Evolutionary conservation across 2,797 vertebrate species (phyloP).

Genomic region (Lepilemur ruficaudatus): DNA sequence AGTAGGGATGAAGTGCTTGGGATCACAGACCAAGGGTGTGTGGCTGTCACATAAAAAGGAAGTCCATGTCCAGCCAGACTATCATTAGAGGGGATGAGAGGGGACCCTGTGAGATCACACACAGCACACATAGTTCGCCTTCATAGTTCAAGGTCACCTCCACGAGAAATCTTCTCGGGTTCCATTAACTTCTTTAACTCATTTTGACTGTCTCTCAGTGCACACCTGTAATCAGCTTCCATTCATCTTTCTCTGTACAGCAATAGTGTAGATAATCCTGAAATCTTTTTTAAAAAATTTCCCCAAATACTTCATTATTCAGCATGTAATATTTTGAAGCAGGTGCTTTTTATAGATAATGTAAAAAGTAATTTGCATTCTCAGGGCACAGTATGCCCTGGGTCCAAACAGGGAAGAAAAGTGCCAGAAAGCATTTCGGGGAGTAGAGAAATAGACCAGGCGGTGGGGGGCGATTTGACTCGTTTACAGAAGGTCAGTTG

Average conservation of each 20-base stretch:
- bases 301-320: slow-evolving; percentile 42
- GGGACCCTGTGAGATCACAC: neutral
- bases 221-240: neutral
- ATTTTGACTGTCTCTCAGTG: neutral
- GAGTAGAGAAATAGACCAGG: neutral
- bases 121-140: neutral
- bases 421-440: neutral
- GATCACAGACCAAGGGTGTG: neutral
- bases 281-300: neutral
- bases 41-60: neutral
- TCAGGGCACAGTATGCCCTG: neutral
- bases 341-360: slow-evolving; percentile 42
- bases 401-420: neutral
- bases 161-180: neutral
- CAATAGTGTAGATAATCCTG: slow-evolving; percentile 34
- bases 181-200: neutral
- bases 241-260: slow-evolving; percentile 13
- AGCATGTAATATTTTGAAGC: slow-evolving; percentile 29
- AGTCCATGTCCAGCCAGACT: neutral
- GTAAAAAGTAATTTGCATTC: slow-evolving; percentile 37
- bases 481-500: neutral
- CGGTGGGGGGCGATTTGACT: neutral
- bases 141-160: neutral
- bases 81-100: neutral
- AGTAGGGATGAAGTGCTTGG: neutral